These are phyloP conservation scores for Drosophila lacicola DNA, from an alignment of 2,888 invertebrate species.

Conservation along the genomic window DNA sequence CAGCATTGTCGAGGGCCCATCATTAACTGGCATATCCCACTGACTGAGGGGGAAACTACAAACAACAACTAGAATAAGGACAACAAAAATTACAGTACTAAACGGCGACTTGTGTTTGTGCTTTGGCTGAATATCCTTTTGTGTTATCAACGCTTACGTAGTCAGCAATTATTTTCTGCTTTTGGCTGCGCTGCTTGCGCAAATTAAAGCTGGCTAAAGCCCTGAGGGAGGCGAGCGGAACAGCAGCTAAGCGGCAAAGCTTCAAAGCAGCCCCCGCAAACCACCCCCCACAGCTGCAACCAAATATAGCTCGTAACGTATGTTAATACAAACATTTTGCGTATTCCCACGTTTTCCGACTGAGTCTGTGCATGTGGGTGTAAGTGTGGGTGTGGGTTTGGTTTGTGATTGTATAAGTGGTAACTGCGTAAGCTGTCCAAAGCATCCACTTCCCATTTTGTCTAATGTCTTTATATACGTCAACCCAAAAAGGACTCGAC, in stretches of 20 bases:
- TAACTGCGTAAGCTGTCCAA: conserved; percentile 25
- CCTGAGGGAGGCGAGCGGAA: conserved; percentile 3
- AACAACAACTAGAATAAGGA: conserved; percentile 8
- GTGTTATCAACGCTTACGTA: conserved; percentile 71
- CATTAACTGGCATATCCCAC: conserved; percentile 41
- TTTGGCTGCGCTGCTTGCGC: conserved; percentile 63
- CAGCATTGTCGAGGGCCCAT: conserved; percentile 35
- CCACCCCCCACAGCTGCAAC: conserved; percentile 7
- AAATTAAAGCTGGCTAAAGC: conserved; percentile 69
- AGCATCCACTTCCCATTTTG: conserved; percentile 53
- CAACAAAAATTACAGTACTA: conserved; percentile 39
- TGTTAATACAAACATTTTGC: conserved; percentile 63
- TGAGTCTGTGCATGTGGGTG: background rate
- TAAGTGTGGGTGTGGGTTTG: conserved; percentile 2
- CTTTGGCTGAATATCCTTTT: conserved; percentile 70
- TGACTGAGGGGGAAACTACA: conserved; percentile 13
- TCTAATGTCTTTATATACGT: conserved; percentile 66
- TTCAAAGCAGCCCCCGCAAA: conserved; percentile 15
- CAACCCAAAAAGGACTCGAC: conserved; percentile 47
- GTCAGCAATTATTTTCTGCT: conserved; percentile 79
- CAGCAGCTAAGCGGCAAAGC: background rate
- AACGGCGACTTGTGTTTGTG: conserved; percentile 58
- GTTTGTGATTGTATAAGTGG: conserved; percentile 10
- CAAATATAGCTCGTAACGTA: conserved; percentile 50
- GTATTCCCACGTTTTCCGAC: conserved; percentile 48